Conservation (phyloP, 2,797 vertebrate species). For the Sciaenops ocellatus region DNA sequence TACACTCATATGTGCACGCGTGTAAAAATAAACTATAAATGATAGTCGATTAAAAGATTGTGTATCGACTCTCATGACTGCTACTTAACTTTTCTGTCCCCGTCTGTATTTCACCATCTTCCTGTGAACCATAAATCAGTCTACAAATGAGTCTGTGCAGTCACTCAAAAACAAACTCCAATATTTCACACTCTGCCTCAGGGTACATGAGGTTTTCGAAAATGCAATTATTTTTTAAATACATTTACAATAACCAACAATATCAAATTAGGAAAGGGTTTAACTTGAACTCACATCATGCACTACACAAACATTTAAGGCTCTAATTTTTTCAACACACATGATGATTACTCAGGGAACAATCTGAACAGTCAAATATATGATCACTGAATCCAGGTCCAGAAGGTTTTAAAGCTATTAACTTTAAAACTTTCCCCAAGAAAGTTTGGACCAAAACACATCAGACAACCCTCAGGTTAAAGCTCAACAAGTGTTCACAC, state of each 20-base stretch:
- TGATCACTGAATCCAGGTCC: not conserved
- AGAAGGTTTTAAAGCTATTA: not conserved
- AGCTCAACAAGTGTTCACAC: constrained; percentile 30
- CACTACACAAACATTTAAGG: no score
- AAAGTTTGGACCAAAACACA: constrained; percentile 15
- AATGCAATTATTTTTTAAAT: constrained; percentile 27
- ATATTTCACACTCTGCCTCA: not conserved
- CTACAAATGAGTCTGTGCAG: constrained; percentile 30
- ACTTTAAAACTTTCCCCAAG: not conserved
- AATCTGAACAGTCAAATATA: not conserved
- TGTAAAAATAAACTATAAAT: not conserved
- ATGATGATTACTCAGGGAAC: not conserved
- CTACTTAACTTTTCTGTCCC: not conserved
- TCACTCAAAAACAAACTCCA: constrained; percentile 9
- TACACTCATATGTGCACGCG: not conserved
- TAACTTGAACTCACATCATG: not conserved
- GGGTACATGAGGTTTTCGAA: constrained; percentile 20
- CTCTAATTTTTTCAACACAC: no score
- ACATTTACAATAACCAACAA: constrained; percentile 26
- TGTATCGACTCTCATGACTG: not conserved
- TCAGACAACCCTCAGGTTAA: constrained; percentile 13
- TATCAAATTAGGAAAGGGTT: constrained; percentile 23
- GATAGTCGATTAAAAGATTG: not conserved
- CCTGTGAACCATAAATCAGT: not conserved
- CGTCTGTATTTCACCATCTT: constrained; percentile 1